phyloP scores from a whole-genome alignment of 2,888 invertebrate species.

The Criorhina ranunculi region DNA sequence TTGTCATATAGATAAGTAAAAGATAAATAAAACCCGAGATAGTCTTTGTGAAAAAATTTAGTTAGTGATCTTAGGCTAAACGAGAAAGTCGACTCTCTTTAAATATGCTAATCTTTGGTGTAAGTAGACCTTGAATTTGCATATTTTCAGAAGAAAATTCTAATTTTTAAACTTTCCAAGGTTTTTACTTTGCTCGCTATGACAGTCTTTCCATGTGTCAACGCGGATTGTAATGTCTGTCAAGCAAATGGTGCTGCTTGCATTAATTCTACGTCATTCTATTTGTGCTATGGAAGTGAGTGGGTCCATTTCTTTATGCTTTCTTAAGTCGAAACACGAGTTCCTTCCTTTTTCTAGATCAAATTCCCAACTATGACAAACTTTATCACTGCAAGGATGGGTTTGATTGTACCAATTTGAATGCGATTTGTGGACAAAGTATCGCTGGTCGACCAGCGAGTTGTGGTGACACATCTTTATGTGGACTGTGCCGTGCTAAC shows the following conservation, averaged over 20 bases:
- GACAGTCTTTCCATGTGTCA: neutral
- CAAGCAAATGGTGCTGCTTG: slow-evolving; percentile 81
- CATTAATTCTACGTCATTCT: slow-evolving; percentile 81
- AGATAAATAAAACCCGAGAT: neutral
- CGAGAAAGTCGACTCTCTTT: neutral
- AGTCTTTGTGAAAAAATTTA: slow-evolving; percentile 4
- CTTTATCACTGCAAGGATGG: slow-evolving; percentile 81
- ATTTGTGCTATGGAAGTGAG: slow-evolving; percentile 80
- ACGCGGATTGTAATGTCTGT: slow-evolving; percentile 80
- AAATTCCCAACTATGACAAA: slow-evolving; percentile 78
- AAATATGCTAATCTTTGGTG: slow-evolving; percentile 32
- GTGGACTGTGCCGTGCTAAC: slow-evolving; percentile 82
- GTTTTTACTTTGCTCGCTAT: slow-evolving; percentile 4
- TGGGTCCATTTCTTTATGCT: neutral
- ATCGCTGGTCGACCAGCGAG: slow-evolving; percentile 79
- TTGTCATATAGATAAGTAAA: neutral
- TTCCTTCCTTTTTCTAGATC: slow-evolving; percentile 70
- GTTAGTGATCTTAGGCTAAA: slow-evolving; percentile 13
- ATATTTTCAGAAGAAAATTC: neutral
- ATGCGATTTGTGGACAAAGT: slow-evolving; percentile 81
- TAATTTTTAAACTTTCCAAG: neutral
- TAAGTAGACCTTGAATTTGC: slow-evolving; percentile 9
- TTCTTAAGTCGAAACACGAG: neutral
- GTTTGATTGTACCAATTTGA: slow-evolving; percentile 80
- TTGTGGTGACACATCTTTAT: slow-evolving; percentile 81